Evolutionary conservation across 64 coral and sea anemone genomes (phyloP).

Genomic region (Platygyra sinensis): DNA sequence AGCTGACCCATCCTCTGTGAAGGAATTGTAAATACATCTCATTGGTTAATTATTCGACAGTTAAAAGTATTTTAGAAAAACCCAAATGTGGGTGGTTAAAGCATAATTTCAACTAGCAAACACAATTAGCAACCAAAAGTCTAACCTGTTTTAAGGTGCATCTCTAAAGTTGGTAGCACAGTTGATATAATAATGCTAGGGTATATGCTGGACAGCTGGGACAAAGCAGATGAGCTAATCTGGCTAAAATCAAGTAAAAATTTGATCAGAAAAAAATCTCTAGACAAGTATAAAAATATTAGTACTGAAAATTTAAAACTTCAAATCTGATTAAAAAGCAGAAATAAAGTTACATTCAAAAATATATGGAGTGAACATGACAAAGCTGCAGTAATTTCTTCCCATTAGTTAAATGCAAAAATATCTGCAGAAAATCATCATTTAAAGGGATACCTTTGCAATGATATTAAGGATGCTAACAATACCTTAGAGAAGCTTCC

Average conservation of each 20-base stretch:
- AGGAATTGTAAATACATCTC: not conserved
- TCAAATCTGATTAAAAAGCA: no score
- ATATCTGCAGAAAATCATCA: not conserved
- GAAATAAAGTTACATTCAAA: no score
- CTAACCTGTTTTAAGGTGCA: conserved; percentile 23
- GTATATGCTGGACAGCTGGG: conserved; percentile 30
- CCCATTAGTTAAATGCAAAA: not conserved
- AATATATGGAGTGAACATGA: no score
- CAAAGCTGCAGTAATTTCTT: not conserved
- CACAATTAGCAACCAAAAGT: not conserved
- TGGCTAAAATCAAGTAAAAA: conserved; percentile 30
- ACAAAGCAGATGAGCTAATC: conserved; percentile 45
- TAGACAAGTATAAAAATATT: no score
- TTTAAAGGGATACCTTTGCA: not conserved
- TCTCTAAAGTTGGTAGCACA: conserved; percentile 20
- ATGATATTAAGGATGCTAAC: no score
- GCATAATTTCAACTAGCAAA: not conserved
- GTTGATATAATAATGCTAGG: conserved; percentile 31
- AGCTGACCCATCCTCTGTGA: conserved; percentile 26
- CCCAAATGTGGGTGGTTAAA: not conserved
- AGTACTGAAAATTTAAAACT: no score
- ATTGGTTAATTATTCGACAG: not conserved
- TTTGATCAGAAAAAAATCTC: no score
- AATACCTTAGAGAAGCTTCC: no score
- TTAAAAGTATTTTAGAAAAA: not conserved